Conservation (phyloP, 1,140 invertebrate species). For the Drosophila hydei region DNA sequence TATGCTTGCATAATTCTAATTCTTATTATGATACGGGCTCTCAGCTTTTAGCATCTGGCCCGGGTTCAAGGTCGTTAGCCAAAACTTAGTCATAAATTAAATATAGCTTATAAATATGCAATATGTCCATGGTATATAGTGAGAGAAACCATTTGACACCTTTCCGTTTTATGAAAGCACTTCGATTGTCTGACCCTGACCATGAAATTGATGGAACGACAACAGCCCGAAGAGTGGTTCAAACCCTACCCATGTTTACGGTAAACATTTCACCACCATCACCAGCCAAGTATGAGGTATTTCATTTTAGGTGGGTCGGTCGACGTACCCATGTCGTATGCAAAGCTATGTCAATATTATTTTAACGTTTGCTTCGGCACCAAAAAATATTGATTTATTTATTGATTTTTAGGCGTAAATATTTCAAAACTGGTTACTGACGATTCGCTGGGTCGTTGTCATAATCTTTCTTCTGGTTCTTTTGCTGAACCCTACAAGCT, state of each 20-base stretch:
- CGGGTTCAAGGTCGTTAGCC: conserved; percentile 33
- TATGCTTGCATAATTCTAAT: conserved; percentile 44
- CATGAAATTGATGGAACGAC: conserved; percentile 42
- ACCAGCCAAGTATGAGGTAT: not conserved
- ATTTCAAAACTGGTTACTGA: conserved; percentile 41
- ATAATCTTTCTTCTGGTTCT: conserved; percentile 11
- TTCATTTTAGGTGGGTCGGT: conserved; percentile 15
- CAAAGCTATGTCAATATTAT: conserved; percentile 40
- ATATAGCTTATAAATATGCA: conserved; percentile 43
- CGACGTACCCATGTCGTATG: conserved; percentile 16
- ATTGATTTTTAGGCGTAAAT: conserved; percentile 35
- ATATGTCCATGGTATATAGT: not conserved
- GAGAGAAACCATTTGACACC: conserved; percentile 34
- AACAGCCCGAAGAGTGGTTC: conserved; percentile 20
- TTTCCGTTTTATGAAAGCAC: conserved; percentile 49
- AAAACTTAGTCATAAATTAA: not conserved
- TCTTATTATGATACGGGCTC: conserved; percentile 40
- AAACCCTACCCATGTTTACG: conserved; percentile 28
- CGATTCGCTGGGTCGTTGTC: conserved; percentile 18
- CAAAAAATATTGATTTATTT: conserved; percentile 21
- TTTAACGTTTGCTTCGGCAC: conserved; percentile 43
- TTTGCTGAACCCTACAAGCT: conserved; percentile 10
- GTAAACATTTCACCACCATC: conserved; percentile 50
- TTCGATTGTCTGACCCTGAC: conserved; percentile 50
- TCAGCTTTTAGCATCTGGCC: conserved; percentile 12